These are phyloP conservation scores for Gymnopithys bicolor DNA, from an alignment of 2,797 vertebrate genomes.

Conservation along the genomic window DNA sequence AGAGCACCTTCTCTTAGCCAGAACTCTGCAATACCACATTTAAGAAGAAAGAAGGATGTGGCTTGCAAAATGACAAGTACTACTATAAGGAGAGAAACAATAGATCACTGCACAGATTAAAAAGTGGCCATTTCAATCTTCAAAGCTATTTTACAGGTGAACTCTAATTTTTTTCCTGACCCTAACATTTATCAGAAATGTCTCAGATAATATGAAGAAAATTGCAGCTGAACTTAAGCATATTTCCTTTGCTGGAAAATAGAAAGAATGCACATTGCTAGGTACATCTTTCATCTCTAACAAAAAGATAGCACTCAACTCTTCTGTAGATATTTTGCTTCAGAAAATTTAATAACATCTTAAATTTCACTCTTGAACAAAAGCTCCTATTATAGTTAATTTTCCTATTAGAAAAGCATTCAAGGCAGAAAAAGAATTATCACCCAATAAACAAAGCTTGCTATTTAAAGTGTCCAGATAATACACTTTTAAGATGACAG, in stretches of 20 bases:
- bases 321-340: not conserved
- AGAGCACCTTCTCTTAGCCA: not conserved
- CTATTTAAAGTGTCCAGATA: not conserved
- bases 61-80: not conserved
- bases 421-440: not conserved
- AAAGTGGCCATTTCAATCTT: not conserved
- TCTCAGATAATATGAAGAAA: not conserved
- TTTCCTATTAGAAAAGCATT: not conserved
- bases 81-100: not conserved
- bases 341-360: not conserved
- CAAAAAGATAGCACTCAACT: not conserved
- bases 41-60: not conserved
- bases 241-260: not conserved
- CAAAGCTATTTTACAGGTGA: not conserved
- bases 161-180: not conserved
- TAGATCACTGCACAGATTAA: not conserved
- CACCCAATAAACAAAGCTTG: not conserved
- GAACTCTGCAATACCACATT: not conserved
- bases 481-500: not conserved
- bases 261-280: not conserved
- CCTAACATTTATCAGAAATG: not conserved
- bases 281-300: not conserved
- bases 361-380: slow-evolving; percentile 22
- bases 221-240: not conserved
- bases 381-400: not conserved